Percentiles rank a stretch among this genome's conserved stretches.
These are phyloP conservation scores for Pseudachorutes palmiensis DNA, from an alignment of 1,140 invertebrate species.

Conservation along the genomic window DNA sequence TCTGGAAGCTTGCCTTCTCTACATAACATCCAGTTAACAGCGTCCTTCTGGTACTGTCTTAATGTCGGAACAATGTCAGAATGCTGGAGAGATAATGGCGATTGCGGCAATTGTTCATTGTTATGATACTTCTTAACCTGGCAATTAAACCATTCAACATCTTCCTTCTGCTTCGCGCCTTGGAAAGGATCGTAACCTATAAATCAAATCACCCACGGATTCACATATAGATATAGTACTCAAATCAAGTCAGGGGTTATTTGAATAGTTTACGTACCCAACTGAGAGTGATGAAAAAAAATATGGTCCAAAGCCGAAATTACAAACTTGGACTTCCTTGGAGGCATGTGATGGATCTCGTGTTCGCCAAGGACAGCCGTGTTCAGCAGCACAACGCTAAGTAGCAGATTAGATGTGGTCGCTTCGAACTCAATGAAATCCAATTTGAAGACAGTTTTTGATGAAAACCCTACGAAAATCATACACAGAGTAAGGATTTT, in stretches of 20 bases:
- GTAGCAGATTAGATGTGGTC: neutral
- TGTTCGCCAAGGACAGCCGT: neutral
- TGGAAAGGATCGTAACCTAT: neutral
- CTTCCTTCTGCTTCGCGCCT: constrained; percentile 40
- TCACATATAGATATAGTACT: neutral
- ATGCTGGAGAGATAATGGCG: constrained; percentile 46
- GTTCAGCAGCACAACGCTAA: neutral
- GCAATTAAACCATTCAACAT: constrained; percentile 45
- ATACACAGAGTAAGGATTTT: neutral
- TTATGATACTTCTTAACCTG: constrained; percentile 45
- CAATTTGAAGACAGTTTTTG: neutral
- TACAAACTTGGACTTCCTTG: neutral
- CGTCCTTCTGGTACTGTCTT: constrained; percentile 57
- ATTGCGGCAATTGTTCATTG: constrained; percentile 39
- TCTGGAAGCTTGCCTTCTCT: constrained; percentile 44
- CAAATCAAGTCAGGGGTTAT: neutral
- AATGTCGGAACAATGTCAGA: constrained; percentile 48
- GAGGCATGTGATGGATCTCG: neutral
- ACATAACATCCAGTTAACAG: constrained; percentile 61
- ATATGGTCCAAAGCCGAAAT: neutral
- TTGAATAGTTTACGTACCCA: neutral
- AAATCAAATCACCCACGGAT: neutral
- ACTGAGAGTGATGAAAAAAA: neutral
- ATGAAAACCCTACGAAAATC: neutral
- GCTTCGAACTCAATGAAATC: neutral